Percentiles rank a stretch among this genome's conserved stretches.
Conservation (phyloP, 2,888 invertebrate species). For the Rhingia rostrata region DNA sequence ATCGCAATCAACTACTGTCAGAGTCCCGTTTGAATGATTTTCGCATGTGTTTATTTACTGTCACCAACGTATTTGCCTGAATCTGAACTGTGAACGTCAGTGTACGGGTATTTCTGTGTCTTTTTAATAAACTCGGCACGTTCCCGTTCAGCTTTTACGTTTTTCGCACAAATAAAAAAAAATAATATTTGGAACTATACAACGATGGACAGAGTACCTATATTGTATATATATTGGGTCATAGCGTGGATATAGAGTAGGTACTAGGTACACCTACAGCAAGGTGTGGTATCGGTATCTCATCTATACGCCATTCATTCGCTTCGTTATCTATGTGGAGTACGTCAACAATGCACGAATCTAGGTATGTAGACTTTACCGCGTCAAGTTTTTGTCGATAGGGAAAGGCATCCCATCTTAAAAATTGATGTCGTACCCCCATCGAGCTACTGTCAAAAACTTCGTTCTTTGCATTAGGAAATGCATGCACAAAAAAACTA, state of each 20-base stretch:
- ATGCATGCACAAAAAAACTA: conserved; percentile 20
- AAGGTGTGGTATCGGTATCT: conserved; percentile 52
- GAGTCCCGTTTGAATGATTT: conserved; percentile 60
- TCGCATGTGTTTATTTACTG: conserved; percentile 40
- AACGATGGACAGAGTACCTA: conserved; percentile 26
- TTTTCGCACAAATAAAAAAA: conserved; percentile 40
- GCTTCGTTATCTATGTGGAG: conserved; percentile 36
- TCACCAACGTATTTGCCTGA: conserved; percentile 27
- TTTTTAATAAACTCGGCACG: conserved; percentile 53
- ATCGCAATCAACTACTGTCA: conserved; percentile 22
- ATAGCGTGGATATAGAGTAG: conserved; percentile 61
- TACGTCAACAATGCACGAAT: conserved; percentile 11
- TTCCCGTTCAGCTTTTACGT: conserved; percentile 38
- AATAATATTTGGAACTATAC: conserved; percentile 71
- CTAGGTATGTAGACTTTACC: not conserved
- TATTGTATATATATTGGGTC: conserved; percentile 62
- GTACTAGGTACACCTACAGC: conserved; percentile 11
- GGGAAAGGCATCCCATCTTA: not conserved
- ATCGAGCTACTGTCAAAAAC: conserved; percentile 45
- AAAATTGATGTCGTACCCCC: not conserved
- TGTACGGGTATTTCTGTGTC: not conserved
- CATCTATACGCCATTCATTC: conserved; percentile 36
- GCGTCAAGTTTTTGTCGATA: conserved; percentile 18
- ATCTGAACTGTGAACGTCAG: not conserved
- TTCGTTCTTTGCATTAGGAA: conserved; percentile 31